Base-by-base conservation (phyloP, 2,888 invertebrate species). In the Ethmia dodecea region DNA sequence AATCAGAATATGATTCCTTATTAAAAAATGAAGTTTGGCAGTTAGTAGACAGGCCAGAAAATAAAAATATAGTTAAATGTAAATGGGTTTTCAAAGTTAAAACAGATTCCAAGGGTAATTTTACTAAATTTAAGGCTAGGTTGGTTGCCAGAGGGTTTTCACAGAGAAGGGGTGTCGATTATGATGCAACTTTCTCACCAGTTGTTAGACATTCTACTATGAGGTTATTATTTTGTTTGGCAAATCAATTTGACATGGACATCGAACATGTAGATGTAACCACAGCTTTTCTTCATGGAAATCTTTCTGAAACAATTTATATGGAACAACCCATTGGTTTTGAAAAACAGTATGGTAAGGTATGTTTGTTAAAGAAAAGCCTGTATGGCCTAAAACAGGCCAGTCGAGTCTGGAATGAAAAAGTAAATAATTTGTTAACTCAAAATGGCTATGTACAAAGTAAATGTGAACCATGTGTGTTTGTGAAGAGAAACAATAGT, bases 351-450 rank as follows among this genome's bases (percentile, higher is more conserved):
- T 13, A 32, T 5, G 32, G 11, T 15, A 47, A 47, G 28, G 42
- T 49, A 6, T 49, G 50, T 41, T 29, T 46, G 11, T 32, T 50
- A 25, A 29, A 28, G n/a, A 50, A 51, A 31, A 36, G 42, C 27
- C 37, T 52, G 10, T 49, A 47, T 42, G 47, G 48, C 0, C 13
- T 54, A 6, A 50, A 52, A 37, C 54, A 52, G 13, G 38, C 47
- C 0, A 43, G 44, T 35, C 27, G 45, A 11, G 30, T 41, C 30
- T 54, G 54, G 49, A 45, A 52, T 33, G 3, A 8, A 11, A 49
- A 35, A 27, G 28, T 47, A n/a, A 10, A 45, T 28, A 13, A 38
- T 3, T 12, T 43, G 4, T 38, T 48, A 13, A 9, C 11, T 22
- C 14, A 26, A 9, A 37, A 38, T 36, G 33, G 30, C 3, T 41